Evolutionary conservation across 2,113 vertebrate species (phyloP).

Genomic region (Alligator mississippiensis): DNA sequence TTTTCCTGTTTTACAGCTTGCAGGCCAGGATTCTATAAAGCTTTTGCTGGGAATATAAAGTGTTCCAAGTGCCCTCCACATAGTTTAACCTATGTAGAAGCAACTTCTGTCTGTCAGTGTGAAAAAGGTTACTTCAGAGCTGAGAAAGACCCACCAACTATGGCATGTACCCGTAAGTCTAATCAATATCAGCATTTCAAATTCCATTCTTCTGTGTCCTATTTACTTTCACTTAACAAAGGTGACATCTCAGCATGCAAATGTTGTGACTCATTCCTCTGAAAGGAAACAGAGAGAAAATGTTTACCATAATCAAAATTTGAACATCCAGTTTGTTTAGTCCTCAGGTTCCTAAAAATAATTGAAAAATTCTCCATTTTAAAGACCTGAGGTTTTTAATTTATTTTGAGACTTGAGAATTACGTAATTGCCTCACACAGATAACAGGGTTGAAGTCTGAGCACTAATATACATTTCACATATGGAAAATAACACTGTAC

Average conservation of each 20-base stretch:
- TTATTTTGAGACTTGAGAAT: neutral
- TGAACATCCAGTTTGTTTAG: neutral
- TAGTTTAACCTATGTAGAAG: constrained; percentile 88
- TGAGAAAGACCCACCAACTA: constrained; percentile 93
- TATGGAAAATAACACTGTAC: neutral
- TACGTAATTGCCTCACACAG: neutral
- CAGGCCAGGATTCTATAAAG: constrained; percentile 94
- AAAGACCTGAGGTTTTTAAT: neutral
- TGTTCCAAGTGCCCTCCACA: constrained; percentile 96
- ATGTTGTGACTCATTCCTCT: neutral
- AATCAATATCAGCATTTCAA: neutral
- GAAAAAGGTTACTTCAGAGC: constrained; percentile 93
- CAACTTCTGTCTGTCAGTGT: constrained; percentile 90
- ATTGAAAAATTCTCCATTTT: neutral
- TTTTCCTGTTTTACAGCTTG: constrained; percentile 83
- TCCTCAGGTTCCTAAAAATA: neutral
- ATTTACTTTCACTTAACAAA: neutral
- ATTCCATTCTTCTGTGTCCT: neutral
- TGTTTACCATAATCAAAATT: neutral
- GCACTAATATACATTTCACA: neutral
- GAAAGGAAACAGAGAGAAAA: neutral
- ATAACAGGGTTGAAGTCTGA: neutral
- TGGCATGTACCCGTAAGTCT: constrained; percentile 96
- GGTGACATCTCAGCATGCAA: neutral
- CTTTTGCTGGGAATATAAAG: constrained; percentile 92